These are phyloP conservation scores for Actinia tenebrosa DNA, from an alignment of 64 coral and sea anemone species.

Conservation along the genomic window DNA sequence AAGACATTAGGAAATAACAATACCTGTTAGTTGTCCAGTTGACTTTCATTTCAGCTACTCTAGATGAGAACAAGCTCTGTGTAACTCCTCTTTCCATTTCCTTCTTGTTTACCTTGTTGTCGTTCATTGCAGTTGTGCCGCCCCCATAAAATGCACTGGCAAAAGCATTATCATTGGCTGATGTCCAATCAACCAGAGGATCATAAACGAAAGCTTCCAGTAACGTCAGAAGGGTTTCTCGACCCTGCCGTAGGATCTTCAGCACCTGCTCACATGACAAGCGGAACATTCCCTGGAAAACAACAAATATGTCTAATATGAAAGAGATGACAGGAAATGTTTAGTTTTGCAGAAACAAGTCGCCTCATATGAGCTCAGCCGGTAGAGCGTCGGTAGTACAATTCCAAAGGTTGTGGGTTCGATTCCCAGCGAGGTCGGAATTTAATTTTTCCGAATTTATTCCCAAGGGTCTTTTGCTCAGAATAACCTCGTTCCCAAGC, in stretches of 20 bases:
- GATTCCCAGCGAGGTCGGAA: no score
- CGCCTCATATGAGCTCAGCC: no score
- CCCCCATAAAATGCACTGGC: slow-evolving; percentile 95
- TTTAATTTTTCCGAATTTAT: no score
- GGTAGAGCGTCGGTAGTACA: no score
- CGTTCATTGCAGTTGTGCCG: slow-evolving; percentile 59
- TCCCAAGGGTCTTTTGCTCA: no score
- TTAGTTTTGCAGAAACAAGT: no score
- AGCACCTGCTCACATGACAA: slow-evolving; percentile 96
- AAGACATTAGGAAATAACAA: not conserved
- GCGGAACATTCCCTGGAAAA: slow-evolving; percentile 72
- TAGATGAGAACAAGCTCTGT: slow-evolving; percentile 90
- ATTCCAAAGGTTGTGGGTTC: no score
- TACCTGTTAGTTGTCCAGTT: slow-evolving; percentile 92
- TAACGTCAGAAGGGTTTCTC: slow-evolving; percentile 82
- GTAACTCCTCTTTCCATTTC: slow-evolving; percentile 97
- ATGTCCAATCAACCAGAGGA: slow-evolving; percentile 92
- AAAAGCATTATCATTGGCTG: slow-evolving; percentile 87
- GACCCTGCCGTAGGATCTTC: slow-evolving; percentile 84
- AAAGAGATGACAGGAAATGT: no score
- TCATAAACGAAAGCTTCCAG: slow-evolving; percentile 95
- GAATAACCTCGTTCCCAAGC: no score
- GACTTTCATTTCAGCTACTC: slow-evolving; percentile 96
- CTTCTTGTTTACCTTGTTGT: slow-evolving; percentile 93
- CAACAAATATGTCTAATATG: not conserved